Evolutionary conservation across 2,888 invertebrate genomes (phyloP).

Genomic region (Poecilobothrus nobilitatus): DNA sequence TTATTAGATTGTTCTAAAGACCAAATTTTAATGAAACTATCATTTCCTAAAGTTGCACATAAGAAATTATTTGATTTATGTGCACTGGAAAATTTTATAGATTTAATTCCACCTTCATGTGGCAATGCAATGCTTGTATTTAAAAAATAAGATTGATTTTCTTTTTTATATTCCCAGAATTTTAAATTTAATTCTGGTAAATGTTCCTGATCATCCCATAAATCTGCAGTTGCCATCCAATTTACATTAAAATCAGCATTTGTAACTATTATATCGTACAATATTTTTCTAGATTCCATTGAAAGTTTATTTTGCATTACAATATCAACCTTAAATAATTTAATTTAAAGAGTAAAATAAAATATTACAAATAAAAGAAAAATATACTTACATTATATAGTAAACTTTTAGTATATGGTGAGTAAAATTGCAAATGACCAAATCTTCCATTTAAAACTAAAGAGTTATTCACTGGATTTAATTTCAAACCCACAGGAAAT

Average conservation of each 20-base stretch:
- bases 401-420: constrained; percentile 53
- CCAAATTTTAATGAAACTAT: constrained; percentile 66
- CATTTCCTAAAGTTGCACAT: constrained; percentile 58
- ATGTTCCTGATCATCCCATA: constrained; percentile 51
- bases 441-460: constrained; percentile 63
- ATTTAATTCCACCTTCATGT: constrained; percentile 53
- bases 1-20: constrained; percentile 49
- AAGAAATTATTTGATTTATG: constrained; percentile 46
- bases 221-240: constrained; percentile 69
- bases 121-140: constrained; percentile 68
- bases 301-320: constrained; percentile 61
- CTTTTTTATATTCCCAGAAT: constrained; percentile 60
- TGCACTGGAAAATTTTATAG: constrained; percentile 51
- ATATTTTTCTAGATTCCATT: constrained; percentile 50
- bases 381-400: constrained; percentile 57
- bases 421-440: constrained; percentile 69
- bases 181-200: constrained; percentile 59
- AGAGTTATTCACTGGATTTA: constrained; percentile 56
- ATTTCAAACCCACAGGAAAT: constrained; percentile 40
- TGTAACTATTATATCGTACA: constrained; percentile 58
- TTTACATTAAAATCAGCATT: constrained; percentile 57
- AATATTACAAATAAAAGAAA: constrained; percentile 4
- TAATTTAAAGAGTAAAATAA: constrained; percentile 8
- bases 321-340: constrained; percentile 53
- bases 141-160: constrained; percentile 53